phyloP scores from a whole-genome alignment of 2,888 invertebrate genomes.

The Tethea ocularis region DNA sequence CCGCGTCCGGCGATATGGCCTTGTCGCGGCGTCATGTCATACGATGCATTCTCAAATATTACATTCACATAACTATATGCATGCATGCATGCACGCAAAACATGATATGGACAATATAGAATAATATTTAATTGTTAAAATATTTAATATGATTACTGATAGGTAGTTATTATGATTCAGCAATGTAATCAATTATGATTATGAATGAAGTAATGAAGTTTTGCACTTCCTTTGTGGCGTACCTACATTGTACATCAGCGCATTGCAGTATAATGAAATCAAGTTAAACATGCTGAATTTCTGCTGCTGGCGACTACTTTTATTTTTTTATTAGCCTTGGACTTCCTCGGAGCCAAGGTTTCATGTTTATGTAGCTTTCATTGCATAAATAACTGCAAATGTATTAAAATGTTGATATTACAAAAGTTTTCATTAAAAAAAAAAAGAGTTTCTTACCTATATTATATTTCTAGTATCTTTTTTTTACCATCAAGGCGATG shows the following conservation, averaged over 20 bases:
- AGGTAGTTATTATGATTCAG: neutral
- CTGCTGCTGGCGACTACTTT: neutral
- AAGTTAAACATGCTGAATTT: neutral
- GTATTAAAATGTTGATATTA: too few species aligned
- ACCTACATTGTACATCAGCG: neutral
- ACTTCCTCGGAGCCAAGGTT: neutral
- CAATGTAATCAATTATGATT: neutral
- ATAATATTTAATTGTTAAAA: neutral
- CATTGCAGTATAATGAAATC: slow-evolving; percentile 3
- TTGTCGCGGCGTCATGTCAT: neutral
- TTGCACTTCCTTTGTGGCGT: neutral
- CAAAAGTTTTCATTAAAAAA: too few species aligned
- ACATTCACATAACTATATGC: neutral
- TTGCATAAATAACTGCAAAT: neutral
- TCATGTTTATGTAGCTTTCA: neutral
- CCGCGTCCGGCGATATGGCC: neutral
- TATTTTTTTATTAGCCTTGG: neutral
- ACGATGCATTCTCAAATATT: neutral
- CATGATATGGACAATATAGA: neutral
- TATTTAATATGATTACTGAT: neutral
- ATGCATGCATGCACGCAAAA: neutral
- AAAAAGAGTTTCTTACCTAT: too few species aligned
- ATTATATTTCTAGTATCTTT: too few species aligned
- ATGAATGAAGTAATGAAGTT: neutral
- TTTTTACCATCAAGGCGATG: too few species aligned